Evolutionary conservation across 2,797 vertebrate genomes (phyloP).

Genomic region (Tokudaia tokunoshimensis): DNA sequence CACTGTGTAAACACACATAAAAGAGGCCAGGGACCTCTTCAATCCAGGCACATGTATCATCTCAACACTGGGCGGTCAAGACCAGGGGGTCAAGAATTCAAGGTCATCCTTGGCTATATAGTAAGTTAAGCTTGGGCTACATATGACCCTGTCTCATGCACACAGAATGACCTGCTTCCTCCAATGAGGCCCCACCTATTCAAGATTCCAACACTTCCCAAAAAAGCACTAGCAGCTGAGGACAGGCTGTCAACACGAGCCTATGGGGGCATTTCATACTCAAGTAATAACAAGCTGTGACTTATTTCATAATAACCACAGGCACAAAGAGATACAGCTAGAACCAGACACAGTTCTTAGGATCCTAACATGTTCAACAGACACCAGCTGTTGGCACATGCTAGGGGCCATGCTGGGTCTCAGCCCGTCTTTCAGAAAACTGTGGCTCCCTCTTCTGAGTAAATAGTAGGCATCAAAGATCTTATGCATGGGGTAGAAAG

Average conservation of each 20-base stretch:
- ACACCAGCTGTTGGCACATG: background rate
- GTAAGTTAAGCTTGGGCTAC: background rate
- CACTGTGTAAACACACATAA: background rate
- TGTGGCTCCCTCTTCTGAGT: no score
- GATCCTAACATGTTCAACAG: background rate
- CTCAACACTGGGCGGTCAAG: background rate
- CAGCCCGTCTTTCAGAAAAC: background rate
- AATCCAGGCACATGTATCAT: background rate
- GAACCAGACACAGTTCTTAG: background rate
- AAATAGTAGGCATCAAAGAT: background rate
- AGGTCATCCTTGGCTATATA: background rate
- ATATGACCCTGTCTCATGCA: background rate
- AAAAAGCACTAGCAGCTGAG: background rate
- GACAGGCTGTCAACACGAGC: background rate
- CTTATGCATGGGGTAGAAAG: background rate
- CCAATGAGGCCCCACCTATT: background rate
- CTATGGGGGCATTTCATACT: background rate
- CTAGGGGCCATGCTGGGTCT: background rate
- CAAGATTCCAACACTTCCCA: background rate
- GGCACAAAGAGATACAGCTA: background rate
- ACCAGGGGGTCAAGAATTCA: background rate
- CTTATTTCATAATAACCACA: background rate
- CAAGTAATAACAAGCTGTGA: background rate
- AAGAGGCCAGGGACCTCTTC: background rate
- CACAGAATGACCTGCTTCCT: background rate